A percentile compares a stretch with the other conserved stretches of the same genome.
Conservation (phyloP, 2,113 vertebrate species). For the Python bivittatus region DNA sequence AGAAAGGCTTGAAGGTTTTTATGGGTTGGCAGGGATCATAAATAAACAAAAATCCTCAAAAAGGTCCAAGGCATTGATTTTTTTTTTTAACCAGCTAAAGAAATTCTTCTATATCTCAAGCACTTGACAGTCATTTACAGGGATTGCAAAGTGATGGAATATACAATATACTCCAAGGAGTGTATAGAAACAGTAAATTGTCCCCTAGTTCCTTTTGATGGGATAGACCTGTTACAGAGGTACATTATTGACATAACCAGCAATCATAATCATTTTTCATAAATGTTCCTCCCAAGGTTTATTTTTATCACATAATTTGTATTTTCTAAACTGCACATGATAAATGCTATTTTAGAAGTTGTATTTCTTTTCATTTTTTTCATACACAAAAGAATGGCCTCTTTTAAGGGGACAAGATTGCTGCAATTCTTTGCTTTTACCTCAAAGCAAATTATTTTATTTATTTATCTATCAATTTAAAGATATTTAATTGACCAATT, state of each 20-base stretch:
- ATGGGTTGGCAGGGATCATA: not conserved
- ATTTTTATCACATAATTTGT: too few relatives aligned
- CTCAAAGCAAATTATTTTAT: not conserved
- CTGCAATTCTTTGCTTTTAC: not conserved
- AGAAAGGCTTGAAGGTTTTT: not conserved
- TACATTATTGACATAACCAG: not conserved
- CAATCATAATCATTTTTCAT: not conserved
- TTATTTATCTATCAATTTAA: not conserved
- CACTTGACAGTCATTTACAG: slow-evolving; percentile 14
- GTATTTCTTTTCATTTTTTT: not conserved
- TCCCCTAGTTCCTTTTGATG: not conserved
- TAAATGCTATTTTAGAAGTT: not conserved
- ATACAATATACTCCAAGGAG: not conserved
- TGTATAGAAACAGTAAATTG: not conserved
- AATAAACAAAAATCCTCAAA: slow-evolving; percentile 21
- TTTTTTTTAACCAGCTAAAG: slow-evolving; percentile 1
- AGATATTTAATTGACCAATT: not conserved
- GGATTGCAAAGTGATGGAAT: not conserved
- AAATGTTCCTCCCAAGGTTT: too few relatives aligned
- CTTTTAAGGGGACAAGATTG: not conserved
- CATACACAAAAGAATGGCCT: not conserved
- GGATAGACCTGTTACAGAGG: not conserved
- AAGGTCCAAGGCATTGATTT: slow-evolving; percentile 2
- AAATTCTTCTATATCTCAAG: slow-evolving; percentile 1
- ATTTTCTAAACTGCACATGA: not conserved